phyloP scores from a whole-genome alignment of 2,888 invertebrate genomes.

The Yponomeuta cagnagella region DNA sequence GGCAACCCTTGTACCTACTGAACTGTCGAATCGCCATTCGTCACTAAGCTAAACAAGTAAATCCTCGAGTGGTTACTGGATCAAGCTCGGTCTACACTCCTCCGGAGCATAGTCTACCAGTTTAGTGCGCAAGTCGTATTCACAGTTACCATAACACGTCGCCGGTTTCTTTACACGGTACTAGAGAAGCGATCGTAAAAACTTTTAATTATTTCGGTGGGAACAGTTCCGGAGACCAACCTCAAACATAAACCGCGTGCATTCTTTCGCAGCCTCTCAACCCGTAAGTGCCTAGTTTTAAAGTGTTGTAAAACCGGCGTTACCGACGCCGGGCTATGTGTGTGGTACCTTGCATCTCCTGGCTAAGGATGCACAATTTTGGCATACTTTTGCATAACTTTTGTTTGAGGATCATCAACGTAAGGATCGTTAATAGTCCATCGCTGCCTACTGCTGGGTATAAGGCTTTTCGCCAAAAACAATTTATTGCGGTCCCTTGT shows the following conservation, averaged over 20 bases:
- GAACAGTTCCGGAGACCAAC: conserved; percentile 49
- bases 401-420: not conserved
- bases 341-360: not conserved
- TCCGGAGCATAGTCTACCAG: conserved; percentile 16
- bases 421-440: no score
- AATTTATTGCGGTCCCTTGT: no score
- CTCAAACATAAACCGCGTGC: conserved; percentile 61
- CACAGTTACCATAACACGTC: conserved; percentile 24
- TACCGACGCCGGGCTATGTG: not conserved
- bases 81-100: no score
- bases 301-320: conserved; percentile 63
- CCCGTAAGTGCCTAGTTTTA: conserved; percentile 61
- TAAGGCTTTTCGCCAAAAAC: no score
- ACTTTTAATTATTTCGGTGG: conserved; percentile 69
- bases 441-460: no score
- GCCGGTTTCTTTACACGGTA: conserved; percentile 43
- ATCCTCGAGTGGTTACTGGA: no score
- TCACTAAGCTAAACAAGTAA: no score
- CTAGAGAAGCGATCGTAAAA: conserved; percentile 58
- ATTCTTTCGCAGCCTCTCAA: conserved; percentile 43
- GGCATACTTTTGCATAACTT: not conserved
- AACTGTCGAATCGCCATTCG: no score
- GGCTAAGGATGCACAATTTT: not conserved
- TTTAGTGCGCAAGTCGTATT: conserved; percentile 32
- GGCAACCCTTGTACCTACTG: no score